Evolutionary conservation across 2,113 vertebrate species (phyloP).

Genomic region (Sebastes schlegelii): DNA sequence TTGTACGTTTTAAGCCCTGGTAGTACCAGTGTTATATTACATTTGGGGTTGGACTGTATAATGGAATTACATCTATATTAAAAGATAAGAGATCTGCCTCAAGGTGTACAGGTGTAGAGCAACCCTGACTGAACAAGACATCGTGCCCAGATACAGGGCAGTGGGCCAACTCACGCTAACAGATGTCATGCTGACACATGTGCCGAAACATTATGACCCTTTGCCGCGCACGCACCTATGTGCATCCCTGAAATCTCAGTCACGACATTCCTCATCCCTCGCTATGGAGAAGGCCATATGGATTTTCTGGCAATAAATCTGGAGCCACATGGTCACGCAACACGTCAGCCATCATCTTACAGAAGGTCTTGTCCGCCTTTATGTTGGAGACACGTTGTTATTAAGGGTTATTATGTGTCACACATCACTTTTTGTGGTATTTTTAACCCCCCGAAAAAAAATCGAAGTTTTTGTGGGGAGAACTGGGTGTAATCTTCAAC

Average conservation of each 20-base stretch:
- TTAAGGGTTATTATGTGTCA: slow-evolving; percentile 19
- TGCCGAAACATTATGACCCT: slow-evolving; percentile 23
- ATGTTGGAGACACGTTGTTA: slow-evolving; percentile 19
- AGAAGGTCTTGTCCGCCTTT: slow-evolving; percentile 5
- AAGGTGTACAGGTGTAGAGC: background rate
- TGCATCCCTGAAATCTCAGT: slow-evolving; percentile 14
- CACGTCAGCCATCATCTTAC: slow-evolving; percentile 14
- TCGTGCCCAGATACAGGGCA: background rate
- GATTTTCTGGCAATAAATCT: slow-evolving; percentile 2
- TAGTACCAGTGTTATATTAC: background rate
- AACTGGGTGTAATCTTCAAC: slow-evolving; percentile 14
- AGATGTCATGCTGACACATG: slow-evolving; percentile 24
- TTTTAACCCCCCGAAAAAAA: background rate
- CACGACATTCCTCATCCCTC: slow-evolving; percentile 15
- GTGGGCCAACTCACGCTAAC: slow-evolving; percentile 16
- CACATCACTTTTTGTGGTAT: slow-evolving; percentile 18
- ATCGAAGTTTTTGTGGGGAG: background rate
- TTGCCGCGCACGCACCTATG: slow-evolving; percentile 3
- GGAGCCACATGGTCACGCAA: background rate
- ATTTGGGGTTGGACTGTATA: background rate
- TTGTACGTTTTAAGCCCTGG: slow-evolving; percentile 2
- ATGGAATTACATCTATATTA: slow-evolving; percentile 10
- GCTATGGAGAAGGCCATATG: background rate
- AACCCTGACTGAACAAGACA: slow-evolving; percentile 27
- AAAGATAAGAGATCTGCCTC: background rate